Percentiles rank a stretch among this genome's conserved stretches.
Evolutionary conservation across 2,888 invertebrate species (phyloP).

Genomic region (Pecten maximus): DNA sequence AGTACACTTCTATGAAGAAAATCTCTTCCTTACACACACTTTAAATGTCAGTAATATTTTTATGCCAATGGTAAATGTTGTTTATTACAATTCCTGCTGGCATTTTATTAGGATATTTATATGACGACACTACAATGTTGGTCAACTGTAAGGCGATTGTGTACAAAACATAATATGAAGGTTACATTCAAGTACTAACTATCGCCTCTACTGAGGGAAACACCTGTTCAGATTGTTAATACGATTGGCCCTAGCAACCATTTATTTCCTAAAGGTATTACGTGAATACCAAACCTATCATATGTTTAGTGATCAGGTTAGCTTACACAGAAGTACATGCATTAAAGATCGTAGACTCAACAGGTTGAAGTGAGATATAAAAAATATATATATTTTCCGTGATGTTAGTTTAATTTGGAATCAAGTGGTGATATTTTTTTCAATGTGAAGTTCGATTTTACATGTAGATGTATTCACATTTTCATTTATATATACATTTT

Average conservation of each 20-base stretch:
- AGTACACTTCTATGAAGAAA: neutral
- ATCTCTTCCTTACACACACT: neutral
- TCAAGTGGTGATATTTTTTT: too few species aligned
- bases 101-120: neutral
- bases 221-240: neutral
- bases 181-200: neutral
- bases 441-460: too few species aligned
- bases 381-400: too few species aligned
- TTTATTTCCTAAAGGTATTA: neutral
- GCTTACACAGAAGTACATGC: too few species aligned
- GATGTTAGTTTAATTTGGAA: too few species aligned
- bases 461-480: too few species aligned
- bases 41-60: neutral
- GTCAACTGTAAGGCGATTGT: neutral
- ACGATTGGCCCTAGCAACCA: neutral
- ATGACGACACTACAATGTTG: neutral
- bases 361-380: too few species aligned
- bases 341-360: too few species aligned
- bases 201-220: neutral
- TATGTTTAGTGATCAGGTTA: too few species aligned
- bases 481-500: too few species aligned
- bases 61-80: conserved; percentile 6
- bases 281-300: too few species aligned
- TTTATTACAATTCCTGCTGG: neutral
- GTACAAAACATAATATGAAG: neutral